A percentile compares a stretch with the other conserved stretches of the same genome.
Conservation (phyloP, 2,797 vertebrate species). For the Sternotherus odoratus region DNA sequence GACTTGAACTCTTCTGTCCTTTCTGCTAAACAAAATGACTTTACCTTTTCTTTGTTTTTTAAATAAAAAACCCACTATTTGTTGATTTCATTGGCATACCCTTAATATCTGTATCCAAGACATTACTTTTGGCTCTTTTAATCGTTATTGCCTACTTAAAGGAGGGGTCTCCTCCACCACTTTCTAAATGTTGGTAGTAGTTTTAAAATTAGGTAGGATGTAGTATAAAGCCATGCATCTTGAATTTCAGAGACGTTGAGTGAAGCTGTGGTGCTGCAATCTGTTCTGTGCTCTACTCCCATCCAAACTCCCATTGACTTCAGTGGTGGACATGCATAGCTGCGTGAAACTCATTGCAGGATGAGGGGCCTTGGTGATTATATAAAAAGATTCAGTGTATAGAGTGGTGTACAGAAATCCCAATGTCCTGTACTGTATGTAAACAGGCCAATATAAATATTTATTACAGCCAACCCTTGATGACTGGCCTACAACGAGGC, state of each 20-base stretch:
- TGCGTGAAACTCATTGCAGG: neutral
- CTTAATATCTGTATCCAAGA: neutral
- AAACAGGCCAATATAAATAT: neutral
- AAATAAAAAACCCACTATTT: neutral
- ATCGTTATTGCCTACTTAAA: fast-evolving
- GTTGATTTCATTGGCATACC: neutral
- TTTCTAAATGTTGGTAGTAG: fast-evolving
- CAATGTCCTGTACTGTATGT: neutral
- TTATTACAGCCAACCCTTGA: neutral
- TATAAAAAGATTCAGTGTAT: neutral
- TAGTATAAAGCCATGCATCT: fast-evolving
- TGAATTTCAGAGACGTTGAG: neutral
- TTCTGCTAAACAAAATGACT: neutral
- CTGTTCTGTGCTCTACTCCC: neutral
- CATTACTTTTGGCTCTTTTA: neutral
- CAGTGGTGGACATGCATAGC: neutral
- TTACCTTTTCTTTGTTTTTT: neutral
- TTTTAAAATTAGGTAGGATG: fast-evolving
- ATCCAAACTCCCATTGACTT: neutral
- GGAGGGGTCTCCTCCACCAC: neutral
- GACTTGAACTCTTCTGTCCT: neutral
- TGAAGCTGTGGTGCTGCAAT: fast-evolving
- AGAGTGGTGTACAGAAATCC: neutral
- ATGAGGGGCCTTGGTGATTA: neutral
- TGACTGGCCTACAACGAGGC: no score